Evolutionary conservation across 1,140 invertebrate genomes (phyloP).

Genomic region (Cherax quadricarinatus): DNA sequence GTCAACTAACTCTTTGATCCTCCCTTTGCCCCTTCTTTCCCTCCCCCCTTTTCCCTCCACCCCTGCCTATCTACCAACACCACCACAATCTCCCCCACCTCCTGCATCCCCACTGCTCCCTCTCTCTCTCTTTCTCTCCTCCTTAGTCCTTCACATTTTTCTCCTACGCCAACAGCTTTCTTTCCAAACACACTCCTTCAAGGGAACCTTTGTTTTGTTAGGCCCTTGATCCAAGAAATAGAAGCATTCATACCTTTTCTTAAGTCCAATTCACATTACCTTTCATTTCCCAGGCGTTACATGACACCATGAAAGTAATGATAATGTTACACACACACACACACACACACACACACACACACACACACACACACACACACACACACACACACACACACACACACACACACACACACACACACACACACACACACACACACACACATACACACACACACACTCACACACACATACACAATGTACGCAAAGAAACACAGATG

Average conservation of each 20-base stretch:
- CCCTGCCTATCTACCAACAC: background rate
- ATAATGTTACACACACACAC: background rate
- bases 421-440: background rate
- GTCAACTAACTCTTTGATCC: no score
- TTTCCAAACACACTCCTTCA: no score
- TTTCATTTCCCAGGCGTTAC: no score
- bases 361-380: constrained; percentile 1
- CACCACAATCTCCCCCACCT: background rate
- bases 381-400: constrained; percentile 34
- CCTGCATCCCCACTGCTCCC: background rate
- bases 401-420: constrained; percentile 30
- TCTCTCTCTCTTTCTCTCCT: background rate
- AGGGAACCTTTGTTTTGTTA: no score
- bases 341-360: constrained; percentile 2
- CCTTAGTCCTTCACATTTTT: background rate
- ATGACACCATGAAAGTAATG: no score
- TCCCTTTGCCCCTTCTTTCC: background rate
- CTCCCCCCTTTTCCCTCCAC: background rate
- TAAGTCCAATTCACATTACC: no score
- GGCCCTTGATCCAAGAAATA: no score
- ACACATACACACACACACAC: no score
- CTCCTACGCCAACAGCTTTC: background rate
- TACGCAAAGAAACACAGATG: no score
- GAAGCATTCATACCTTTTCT: no score
- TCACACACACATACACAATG: no score